Evolutionary conservation across 2,113 vertebrate genomes (phyloP).

Genomic region (Menura novaehollandiae): DNA sequence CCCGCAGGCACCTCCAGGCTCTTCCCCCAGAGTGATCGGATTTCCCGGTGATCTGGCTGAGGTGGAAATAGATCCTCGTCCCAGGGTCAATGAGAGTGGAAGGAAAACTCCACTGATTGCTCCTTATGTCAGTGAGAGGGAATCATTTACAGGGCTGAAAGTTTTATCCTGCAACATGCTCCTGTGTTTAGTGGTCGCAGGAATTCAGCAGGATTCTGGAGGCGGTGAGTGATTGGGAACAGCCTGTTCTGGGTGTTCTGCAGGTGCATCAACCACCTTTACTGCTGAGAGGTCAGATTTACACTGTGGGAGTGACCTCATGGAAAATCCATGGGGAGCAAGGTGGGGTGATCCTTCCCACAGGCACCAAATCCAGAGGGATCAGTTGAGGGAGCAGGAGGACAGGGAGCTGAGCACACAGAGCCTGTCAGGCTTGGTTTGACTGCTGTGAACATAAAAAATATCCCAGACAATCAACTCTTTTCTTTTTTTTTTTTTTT

Average conservation of each 20-base stretch:
- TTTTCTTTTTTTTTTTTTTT: no score
- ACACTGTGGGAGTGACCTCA: fast-evolving
- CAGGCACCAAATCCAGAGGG: fast-evolving
- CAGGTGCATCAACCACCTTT: neutral
- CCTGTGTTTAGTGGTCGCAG: fast-evolving
- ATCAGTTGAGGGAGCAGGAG: neutral
- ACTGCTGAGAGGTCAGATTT: neutral
- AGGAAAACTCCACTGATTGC: neutral
- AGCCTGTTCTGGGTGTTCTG: neutral
- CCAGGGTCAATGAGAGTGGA: neutral
- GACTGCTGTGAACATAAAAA: neutral
- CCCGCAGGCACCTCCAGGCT: neutral
- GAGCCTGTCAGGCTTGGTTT: neutral
- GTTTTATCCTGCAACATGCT: fast-evolving
- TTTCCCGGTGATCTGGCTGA: neutral
- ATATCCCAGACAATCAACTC: neutral
- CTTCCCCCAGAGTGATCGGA: neutral
- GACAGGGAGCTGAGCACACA: neutral
- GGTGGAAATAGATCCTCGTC: neutral
- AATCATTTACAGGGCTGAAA: neutral
- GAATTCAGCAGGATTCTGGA: neutral
- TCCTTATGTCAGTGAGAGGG: neutral
- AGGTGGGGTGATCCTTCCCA: neutral
- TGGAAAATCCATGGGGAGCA: neutral
- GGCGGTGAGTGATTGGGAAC: neutral